Evolutionary conservation across 2,888 invertebrate genomes (phyloP).

Genomic region (Marasmarcha lunaedactyla): DNA sequence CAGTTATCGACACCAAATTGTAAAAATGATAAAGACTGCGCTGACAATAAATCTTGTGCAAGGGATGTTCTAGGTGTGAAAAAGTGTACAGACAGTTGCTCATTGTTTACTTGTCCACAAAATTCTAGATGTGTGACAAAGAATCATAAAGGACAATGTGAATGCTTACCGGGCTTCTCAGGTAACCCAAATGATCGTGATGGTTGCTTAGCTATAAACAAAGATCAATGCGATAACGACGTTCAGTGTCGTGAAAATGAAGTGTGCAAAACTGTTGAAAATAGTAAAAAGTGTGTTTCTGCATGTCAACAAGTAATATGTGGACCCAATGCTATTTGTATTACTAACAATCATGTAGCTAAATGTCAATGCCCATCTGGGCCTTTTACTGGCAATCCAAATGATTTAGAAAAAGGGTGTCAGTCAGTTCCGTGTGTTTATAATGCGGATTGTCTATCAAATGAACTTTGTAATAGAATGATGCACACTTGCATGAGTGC

Average conservation of each 20-base stretch:
- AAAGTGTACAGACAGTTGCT: constrained; percentile 84
- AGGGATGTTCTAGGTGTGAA: constrained; percentile 88
- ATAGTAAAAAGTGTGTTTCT: constrained; percentile 76
- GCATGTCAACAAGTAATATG: constrained; percentile 84
- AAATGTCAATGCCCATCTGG: constrained; percentile 92
- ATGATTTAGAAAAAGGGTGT: constrained; percentile 80
- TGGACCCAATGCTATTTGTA: constrained; percentile 88
- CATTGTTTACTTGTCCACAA: constrained; percentile 84
- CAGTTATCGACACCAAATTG: constrained; percentile 91
- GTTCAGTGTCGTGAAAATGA: constrained; percentile 87
- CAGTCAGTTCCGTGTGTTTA: constrained; percentile 87
- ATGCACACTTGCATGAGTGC: constrained; percentile 86
- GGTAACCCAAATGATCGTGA: constrained; percentile 92
- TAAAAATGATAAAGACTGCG: constrained; percentile 76
- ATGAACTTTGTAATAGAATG: constrained; percentile 85
- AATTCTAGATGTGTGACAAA: constrained; percentile 85
- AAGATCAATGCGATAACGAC: constrained; percentile 82
- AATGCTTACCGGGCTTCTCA: constrained; percentile 84
- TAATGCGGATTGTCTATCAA: constrained; percentile 84
- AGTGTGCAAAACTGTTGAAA: constrained; percentile 75
- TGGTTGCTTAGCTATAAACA: constrained; percentile 81
- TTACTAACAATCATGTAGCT: constrained; percentile 89
- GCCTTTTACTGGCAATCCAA: constrained; percentile 87
- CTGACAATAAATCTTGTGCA: constrained; percentile 77
- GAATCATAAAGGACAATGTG: constrained; percentile 82